Conservation (phyloP, 2,113 vertebrate species). For the Cisticola juncidis region DNA sequence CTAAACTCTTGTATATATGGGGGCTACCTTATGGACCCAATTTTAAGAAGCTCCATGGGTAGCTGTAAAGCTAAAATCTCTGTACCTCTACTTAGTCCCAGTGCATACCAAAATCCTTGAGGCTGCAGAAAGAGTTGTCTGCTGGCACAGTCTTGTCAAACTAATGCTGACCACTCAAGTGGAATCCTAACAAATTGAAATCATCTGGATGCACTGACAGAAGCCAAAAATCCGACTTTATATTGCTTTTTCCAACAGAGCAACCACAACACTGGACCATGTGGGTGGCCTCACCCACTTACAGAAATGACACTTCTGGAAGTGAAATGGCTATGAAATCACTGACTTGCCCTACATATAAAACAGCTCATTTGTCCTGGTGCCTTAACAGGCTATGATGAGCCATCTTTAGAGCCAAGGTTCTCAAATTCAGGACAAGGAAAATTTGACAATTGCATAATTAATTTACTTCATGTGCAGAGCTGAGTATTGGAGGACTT, state of each 20-base stretch:
- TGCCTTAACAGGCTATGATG: background rate
- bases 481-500: background rate
- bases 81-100: slow-evolving; percentile 9
- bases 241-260: slow-evolving; percentile 61
- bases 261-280: slow-evolving; percentile 66
- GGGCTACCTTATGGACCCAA: background rate
- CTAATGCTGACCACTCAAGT: slow-evolving; percentile 66
- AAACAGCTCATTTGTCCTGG: slow-evolving; percentile 38
- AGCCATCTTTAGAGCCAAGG: background rate
- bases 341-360: background rate
- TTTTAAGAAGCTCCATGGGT: slow-evolving; percentile 4
- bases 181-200: slow-evolving; percentile 72
- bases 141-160: slow-evolving; percentile 53
- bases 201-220: slow-evolving; percentile 67
- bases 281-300: slow-evolving; percentile 67
- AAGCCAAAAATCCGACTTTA: slow-evolving; percentile 59
- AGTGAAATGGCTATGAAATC: slow-evolving; percentile 41
- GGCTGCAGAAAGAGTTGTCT: slow-evolving; percentile 33
- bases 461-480: background rate
- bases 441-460: background rate
- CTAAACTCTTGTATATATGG: background rate
- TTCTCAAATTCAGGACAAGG: slow-evolving; percentile 24
- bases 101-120: background rate
- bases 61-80: background rate
- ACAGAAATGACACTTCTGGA: slow-evolving; percentile 4